phyloP scores from a whole-genome alignment of 1,140 invertebrate species.

The Listronotus bonariensis region DNA sequence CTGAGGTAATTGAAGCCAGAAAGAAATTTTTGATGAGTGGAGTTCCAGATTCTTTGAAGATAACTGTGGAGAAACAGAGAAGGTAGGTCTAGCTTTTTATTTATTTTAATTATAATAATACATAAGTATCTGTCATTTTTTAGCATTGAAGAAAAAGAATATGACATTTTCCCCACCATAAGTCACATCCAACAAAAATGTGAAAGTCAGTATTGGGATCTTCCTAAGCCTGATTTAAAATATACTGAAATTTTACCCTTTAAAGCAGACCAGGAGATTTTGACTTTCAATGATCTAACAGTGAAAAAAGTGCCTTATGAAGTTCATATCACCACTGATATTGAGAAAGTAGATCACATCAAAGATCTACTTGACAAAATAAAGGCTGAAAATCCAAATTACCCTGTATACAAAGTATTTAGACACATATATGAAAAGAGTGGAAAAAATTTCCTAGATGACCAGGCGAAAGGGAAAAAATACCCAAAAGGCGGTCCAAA shows the following conservation, averaged over 20 bases:
- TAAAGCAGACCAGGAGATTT: conserved; percentile 5
- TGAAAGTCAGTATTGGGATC: conserved; percentile 43
- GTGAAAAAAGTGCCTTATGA: conserved; percentile 11
- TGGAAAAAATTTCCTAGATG: conserved; percentile 50
- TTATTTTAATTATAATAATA: too few species aligned
- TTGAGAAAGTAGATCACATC: conserved; percentile 41
- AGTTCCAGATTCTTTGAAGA: conserved; percentile 62
- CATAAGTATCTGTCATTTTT: conserved; percentile 6
- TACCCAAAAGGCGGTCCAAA: conserved; percentile 50
- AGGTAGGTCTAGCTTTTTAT: conserved; percentile 36
- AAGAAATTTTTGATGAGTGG: conserved; percentile 65
- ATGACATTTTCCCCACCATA: conserved; percentile 59
- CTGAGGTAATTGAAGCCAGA: conserved; percentile 60
- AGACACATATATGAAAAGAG: conserved; percentile 56
- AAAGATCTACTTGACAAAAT: conserved; percentile 55
- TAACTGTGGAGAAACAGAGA: conserved; percentile 57
- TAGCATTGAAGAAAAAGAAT: conserved; percentile 51
- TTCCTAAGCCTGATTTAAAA: conserved; percentile 37
- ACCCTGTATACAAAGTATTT: conserved; percentile 62
- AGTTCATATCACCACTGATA: conserved; percentile 26
- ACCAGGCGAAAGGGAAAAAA: conserved; percentile 54
- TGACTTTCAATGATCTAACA: conserved; percentile 32
- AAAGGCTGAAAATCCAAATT: conserved; percentile 59
- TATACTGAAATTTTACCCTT: conserved; percentile 8
- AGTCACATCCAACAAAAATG: conserved; percentile 61